phyloP scores from a whole-genome alignment of 2,888 invertebrate species.

The Tenthredo notha region DNA sequence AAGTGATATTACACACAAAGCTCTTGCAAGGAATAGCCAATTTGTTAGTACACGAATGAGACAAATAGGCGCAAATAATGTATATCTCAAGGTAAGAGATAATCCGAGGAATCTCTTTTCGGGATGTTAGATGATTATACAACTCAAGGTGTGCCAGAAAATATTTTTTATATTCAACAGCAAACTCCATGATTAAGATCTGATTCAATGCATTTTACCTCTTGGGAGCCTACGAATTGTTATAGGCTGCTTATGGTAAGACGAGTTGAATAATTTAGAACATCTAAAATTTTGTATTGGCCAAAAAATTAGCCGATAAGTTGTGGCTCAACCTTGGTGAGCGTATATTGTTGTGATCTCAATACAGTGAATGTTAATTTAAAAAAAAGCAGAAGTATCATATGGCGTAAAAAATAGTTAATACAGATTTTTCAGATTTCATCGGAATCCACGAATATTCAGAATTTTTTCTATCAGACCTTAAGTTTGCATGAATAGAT shows the following conservation, averaged over 20 bases:
- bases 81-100: background rate
- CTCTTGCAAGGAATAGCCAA: background rate
- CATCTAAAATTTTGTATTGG: background rate
- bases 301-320: background rate
- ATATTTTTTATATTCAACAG: background rate
- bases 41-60: background rate
- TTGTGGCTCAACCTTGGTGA: background rate
- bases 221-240: background rate
- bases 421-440: conserved; percentile 31
- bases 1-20: background rate
- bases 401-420: background rate
- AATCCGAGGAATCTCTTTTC: background rate
- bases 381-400: conserved; percentile 7
- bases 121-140: background rate
- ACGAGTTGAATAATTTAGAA: background rate
- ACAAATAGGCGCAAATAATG: background rate
- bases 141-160: background rate
- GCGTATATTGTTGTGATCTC: background rate
- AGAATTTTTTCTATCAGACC: background rate
- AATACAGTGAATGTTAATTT: conserved; percentile 16
- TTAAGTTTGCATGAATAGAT: background rate
- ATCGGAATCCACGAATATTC: conserved; percentile 15
- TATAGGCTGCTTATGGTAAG: background rate
- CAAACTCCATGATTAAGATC: background rate
- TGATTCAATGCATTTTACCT: background rate